Conservation (phyloP, 37 sponge, comb jelly and placozoan species). For the Spongilla lacustris region DNA sequence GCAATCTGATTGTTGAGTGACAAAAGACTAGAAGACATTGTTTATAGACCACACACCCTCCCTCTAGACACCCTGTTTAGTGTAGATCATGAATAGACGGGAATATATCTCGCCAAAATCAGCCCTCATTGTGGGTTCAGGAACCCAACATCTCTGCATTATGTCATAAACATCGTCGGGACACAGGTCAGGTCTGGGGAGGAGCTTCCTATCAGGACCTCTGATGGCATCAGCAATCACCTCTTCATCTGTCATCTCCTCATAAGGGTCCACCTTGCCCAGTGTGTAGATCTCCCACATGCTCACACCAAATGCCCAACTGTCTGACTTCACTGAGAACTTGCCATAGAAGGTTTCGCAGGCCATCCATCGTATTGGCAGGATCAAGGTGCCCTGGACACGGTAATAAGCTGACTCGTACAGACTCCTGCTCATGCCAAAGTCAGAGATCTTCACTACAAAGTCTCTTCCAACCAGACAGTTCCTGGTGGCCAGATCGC, state of each 20-base stretch:
- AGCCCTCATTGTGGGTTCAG: slow-evolving; percentile 47
- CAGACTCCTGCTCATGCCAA: slow-evolving; percentile 88
- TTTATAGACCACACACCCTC: slow-evolving; percentile 7
- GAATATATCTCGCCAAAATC: slow-evolving; percentile 64
- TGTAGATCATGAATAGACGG: slow-evolving; percentile 55
- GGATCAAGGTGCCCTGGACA: slow-evolving; percentile 65
- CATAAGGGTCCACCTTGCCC: slow-evolving; percentile 70
- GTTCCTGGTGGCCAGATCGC: slow-evolving; percentile 87
- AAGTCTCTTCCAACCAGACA: slow-evolving; percentile 83
- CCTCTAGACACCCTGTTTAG: background rate
- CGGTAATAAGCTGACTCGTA: slow-evolving; percentile 70
- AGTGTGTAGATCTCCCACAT: slow-evolving; percentile 88
- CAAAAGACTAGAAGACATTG: no score
- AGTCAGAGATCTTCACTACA: slow-evolving; percentile 83
- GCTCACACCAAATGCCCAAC: slow-evolving; percentile 83
- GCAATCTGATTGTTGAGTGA: background rate
- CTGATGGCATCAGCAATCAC: slow-evolving; percentile 75
- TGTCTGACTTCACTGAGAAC: slow-evolving; percentile 86
- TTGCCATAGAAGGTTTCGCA: slow-evolving; percentile 83
- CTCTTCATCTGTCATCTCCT: slow-evolving; percentile 75
- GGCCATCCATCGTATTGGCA: slow-evolving; percentile 90
- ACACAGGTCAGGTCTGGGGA: slow-evolving; percentile 54
- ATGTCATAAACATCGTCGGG: slow-evolving; percentile 53
- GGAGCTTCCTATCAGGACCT: slow-evolving; percentile 8
- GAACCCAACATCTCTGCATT: slow-evolving; percentile 74